Percentiles rank a stretch among this genome's conserved stretches.
phyloP scores from a whole-genome alignment of 2,888 invertebrate species.

The Strigamia maritima region DNA sequence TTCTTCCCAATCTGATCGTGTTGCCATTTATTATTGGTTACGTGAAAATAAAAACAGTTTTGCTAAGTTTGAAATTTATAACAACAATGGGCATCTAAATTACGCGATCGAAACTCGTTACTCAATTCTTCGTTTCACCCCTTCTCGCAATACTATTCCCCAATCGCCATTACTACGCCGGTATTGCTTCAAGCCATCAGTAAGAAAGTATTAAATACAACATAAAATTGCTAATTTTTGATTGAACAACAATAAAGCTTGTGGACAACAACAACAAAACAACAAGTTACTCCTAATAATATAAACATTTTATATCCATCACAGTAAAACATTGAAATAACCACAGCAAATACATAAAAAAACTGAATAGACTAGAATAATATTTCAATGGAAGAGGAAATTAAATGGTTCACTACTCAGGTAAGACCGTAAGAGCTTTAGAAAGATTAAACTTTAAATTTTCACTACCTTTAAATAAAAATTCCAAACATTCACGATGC shows the following conservation, averaged over 20 bases:
- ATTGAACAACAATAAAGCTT: not conserved
- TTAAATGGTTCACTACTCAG: no score
- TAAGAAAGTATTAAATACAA: not conserved
- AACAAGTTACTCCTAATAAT: no score
- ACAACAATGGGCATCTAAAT: slow-evolving; percentile 5
- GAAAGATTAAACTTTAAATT: no score
- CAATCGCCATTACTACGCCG: not conserved
- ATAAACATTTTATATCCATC: no score
- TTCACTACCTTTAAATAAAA: not conserved
- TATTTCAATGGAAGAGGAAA: no score
- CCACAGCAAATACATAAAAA: no score
- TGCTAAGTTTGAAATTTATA: not conserved
- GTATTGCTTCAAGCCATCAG: not conserved
- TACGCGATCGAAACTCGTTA: slow-evolving; percentile 8
- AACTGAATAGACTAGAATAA: no score
- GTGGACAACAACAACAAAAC: no score
- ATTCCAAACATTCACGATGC: not conserved
- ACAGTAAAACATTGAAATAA: no score
- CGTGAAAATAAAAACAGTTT: not conserved
- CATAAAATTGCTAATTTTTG: not conserved
- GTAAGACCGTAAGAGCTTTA: no score
- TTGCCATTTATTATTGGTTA: slow-evolving; percentile 21
- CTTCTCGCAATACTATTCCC: not conserved
- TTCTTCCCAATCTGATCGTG: not conserved
- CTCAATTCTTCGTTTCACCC: not conserved